Evolutionary conservation across 2,113 vertebrate species (phyloP).

Genomic region (Phoxinus phoxinus): DNA sequence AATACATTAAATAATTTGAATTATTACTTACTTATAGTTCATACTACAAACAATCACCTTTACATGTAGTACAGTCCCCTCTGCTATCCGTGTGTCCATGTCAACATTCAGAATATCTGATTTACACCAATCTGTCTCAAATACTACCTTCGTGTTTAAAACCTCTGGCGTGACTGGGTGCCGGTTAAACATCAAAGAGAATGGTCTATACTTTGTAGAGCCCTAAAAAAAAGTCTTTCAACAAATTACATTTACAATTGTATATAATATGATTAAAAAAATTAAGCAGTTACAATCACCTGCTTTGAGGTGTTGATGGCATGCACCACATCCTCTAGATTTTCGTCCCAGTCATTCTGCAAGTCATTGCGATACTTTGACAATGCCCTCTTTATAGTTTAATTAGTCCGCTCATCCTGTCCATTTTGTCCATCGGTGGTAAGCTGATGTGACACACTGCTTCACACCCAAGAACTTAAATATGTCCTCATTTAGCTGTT

Average conservation of each 20-base stretch:
- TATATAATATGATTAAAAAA: too few relatives aligned
- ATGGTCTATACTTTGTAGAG: background rate
- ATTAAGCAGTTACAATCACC: background rate
- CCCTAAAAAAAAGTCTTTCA: background rate
- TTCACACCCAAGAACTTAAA: too few relatives aligned
- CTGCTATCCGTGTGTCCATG: background rate
- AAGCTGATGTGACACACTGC: background rate
- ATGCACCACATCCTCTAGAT: background rate
- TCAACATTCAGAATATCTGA: background rate
- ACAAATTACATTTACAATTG: background rate
- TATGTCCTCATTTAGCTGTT: background rate
- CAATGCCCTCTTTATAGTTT: background rate
- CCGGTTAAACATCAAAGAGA: background rate
- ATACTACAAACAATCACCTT: too few relatives aligned
- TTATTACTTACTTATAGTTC: background rate
- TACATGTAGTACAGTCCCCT: background rate
- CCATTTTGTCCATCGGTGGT: background rate
- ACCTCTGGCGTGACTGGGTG: background rate
- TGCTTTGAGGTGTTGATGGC: slow-evolving; percentile 9
- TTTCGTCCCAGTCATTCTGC: slow-evolving; percentile 11
- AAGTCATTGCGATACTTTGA: background rate
- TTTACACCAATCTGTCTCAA: background rate
- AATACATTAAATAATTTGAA: too few relatives aligned
- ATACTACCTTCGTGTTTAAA: background rate
- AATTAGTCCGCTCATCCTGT: background rate